phyloP scores from a whole-genome alignment of 2,113 vertebrate genomes.

The Gopherus evgoodei region DNA sequence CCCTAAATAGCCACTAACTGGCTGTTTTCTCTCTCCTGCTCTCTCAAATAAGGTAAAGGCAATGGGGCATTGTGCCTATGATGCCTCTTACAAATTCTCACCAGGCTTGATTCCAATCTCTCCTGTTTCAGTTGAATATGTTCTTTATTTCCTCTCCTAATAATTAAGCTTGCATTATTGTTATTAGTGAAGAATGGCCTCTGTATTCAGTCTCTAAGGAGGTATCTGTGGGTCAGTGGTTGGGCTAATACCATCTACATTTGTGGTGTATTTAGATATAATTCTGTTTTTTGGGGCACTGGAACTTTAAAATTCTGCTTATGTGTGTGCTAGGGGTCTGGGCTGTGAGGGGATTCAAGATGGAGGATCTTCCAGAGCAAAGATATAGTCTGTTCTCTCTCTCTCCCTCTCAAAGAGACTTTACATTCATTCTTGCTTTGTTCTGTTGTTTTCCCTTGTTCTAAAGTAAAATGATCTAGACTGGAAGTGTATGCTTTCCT shows the following conservation, averaged over 20 bases:
- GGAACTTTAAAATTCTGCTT: not conserved
- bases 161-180: not conserved
- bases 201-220: not conserved
- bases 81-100: not conserved
- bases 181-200: not conserved
- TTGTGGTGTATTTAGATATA: not conserved
- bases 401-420: not conserved
- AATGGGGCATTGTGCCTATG: accelerated
- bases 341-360: not conserved
- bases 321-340: not conserved
- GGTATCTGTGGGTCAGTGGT: not conserved
- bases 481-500: not conserved
- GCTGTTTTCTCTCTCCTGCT: not conserved
- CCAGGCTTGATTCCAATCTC: not conserved
- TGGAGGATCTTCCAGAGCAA: not conserved
- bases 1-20: not conserved
- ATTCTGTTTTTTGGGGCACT: not conserved
- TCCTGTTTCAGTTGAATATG: not conserved
- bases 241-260: not conserved
- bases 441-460: not conserved
- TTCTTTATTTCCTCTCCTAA: not conserved
- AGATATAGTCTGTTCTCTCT: not conserved
- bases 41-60: not conserved
- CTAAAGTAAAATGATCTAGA: not conserved
- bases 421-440: not conserved